phyloP scores from a whole-genome alignment of 2,113 vertebrate genomes.

The Platichthys flesus region DNA sequence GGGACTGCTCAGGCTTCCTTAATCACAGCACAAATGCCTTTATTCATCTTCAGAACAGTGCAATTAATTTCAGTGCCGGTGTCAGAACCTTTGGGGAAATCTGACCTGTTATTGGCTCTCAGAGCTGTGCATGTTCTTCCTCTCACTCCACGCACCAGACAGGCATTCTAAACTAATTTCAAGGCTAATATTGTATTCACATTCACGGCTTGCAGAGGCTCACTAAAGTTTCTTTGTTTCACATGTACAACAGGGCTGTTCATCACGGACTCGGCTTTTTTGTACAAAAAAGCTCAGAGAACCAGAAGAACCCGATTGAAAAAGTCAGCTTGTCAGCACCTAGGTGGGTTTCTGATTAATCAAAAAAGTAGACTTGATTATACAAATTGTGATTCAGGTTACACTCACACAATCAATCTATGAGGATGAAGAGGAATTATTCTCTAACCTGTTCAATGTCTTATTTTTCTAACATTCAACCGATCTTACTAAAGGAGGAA shows the following conservation, averaged over 20 bases:
- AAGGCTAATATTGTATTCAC: constrained; percentile 59
- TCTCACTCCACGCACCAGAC: constrained; percentile 51
- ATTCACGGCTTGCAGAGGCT: constrained; percentile 38
- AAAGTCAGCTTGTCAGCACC: constrained; percentile 7
- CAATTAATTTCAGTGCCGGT: constrained; percentile 75
- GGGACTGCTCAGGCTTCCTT: constrained; percentile 56
- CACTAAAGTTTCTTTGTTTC: constrained; percentile 49
- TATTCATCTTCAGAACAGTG: constrained; percentile 76
- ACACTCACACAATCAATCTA: background rate
- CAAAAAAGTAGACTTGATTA: background rate
- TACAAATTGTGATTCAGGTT: background rate
- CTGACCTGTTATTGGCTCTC: constrained; percentile 75
- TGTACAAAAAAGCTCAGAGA: background rate
- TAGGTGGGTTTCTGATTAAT: constrained; percentile 13
- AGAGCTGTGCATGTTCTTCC: constrained; percentile 62
- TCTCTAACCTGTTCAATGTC: background rate
- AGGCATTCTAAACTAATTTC: constrained; percentile 67
- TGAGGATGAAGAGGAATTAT: background rate
- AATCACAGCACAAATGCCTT: constrained; percentile 77
- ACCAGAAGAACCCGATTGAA: background rate
- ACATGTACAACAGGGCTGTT: constrained; percentile 19
- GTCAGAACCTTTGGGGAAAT: constrained; percentile 80
- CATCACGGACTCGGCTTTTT: background rate
- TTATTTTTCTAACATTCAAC: background rate
- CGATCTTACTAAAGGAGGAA: background rate